A percentile compares a stretch with the other conserved stretches of the same genome.
Evolutionary conservation across 2,888 invertebrate genomes (phyloP).

Genomic region (Phortica magna): DNA sequence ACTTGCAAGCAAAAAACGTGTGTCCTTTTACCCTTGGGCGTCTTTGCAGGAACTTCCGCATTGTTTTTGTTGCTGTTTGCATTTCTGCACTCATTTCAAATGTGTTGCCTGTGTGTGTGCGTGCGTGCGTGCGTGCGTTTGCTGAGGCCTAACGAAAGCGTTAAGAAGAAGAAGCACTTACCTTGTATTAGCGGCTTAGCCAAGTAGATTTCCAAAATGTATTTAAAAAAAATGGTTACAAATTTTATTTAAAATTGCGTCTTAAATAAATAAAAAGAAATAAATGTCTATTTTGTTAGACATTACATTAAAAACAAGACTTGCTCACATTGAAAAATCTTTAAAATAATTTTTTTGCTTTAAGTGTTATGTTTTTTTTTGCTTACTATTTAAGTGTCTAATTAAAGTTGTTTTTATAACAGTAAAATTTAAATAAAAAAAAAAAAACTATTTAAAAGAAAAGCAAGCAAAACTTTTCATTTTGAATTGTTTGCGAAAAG

Average conservation of each 20-base stretch:
- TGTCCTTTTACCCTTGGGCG: slow-evolving; percentile 27
- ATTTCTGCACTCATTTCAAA: slow-evolving; percentile 5
- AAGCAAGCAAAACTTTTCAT: background rate
- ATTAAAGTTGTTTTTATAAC: too few relatives aligned
- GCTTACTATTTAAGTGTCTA: too few relatives aligned
- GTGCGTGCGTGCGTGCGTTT: slow-evolving; percentile 11
- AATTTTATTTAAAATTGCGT: background rate
- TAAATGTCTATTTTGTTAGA: background rate
- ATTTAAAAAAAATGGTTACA: background rate
- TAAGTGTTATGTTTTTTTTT: background rate
- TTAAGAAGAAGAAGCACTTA: too few relatives aligned
- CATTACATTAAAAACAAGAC: too few relatives aligned
- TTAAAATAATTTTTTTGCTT: background rate
- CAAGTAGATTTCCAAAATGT: background rate
- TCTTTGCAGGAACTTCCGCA: slow-evolving; percentile 61
- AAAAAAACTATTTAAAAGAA: too few relatives aligned
- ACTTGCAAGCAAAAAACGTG: slow-evolving; percentile 29
- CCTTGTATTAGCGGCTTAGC: background rate
- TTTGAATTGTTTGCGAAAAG: background rate
- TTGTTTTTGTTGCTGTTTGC: slow-evolving; percentile 19
- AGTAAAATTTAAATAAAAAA: too few relatives aligned
- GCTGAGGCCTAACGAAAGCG: background rate
- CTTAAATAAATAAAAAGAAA: background rate
- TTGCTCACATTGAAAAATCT: background rate
- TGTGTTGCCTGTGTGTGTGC: slow-evolving; percentile 15